A percentile compares a stretch with the other conserved stretches of the same genome.
Evolutionary conservation across 2,888 invertebrate genomes (phyloP).

Genomic region (Anoplius nigerrimus): DNA sequence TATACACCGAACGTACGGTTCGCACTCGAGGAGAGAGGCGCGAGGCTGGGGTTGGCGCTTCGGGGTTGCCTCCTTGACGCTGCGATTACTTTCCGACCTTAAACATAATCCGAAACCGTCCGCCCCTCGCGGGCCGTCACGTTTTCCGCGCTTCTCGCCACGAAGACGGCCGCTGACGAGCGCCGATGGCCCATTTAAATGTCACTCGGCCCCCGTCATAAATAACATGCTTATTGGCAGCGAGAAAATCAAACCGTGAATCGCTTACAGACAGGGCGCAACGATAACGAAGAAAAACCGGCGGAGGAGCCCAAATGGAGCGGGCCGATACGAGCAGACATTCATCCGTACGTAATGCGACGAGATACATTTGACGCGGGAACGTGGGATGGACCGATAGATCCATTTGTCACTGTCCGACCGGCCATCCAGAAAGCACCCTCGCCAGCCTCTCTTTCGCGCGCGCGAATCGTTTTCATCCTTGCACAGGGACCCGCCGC

Average conservation of each 20-base stretch:
- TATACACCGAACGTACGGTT: too few species aligned
- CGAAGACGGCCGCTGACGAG: too few species aligned
- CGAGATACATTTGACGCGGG: slow-evolving; percentile 49
- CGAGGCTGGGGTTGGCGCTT: too few species aligned
- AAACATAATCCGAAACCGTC: too few species aligned
- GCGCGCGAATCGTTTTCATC: not conserved
- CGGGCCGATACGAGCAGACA: slow-evolving; percentile 44
- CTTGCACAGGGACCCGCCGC: not conserved
- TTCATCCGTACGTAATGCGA: slow-evolving; percentile 45
- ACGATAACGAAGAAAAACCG: slow-evolving; percentile 44
- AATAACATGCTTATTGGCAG: slow-evolving; percentile 47
- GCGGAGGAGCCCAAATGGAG: slow-evolving; percentile 43
- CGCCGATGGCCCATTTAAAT: too few species aligned
- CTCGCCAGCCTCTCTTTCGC: not conserved
- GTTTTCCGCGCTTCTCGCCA: too few species aligned
- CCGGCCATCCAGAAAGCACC: slow-evolving; percentile 10
- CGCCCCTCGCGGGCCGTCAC: too few species aligned
- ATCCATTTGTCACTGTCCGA: slow-evolving; percentile 59
- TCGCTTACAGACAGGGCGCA: not conserved
- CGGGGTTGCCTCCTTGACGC: too few species aligned
- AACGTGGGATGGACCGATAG: slow-evolving; percentile 32
- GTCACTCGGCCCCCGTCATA: slow-evolving; percentile 31
- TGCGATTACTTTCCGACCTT: too few species aligned
- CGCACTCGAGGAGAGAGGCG: too few species aligned
- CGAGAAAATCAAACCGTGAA: not conserved